Conservation (phyloP, 1,140 invertebrate genomes). For the Adelges cooleyi region DNA sequence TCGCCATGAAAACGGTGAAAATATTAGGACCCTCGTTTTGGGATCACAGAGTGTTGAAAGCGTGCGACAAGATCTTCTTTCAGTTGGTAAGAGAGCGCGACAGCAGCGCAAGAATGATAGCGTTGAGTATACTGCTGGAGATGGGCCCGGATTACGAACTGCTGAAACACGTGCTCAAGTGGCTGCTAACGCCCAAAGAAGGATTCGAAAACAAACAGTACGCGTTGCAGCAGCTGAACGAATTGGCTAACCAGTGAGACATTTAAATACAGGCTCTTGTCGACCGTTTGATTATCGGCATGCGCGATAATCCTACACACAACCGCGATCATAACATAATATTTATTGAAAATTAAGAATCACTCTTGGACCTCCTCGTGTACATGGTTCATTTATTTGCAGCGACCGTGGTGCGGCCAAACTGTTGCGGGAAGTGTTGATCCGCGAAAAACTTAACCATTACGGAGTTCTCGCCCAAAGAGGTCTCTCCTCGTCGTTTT, state of each 20-base stretch:
- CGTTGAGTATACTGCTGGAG: constrained; percentile 58
- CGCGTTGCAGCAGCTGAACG: constrained; percentile 49
- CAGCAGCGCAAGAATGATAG: constrained; percentile 56
- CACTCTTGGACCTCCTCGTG: no score
- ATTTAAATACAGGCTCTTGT: constrained; percentile 11
- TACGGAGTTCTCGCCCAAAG: constrained; percentile 53
- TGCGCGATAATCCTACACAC: no score
- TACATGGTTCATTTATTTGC: background rate
- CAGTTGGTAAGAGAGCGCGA: constrained; percentile 52
- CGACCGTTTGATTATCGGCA: no score
- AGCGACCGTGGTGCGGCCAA: constrained; percentile 22
- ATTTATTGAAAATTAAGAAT: no score
- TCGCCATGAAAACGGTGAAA: constrained; percentile 53
- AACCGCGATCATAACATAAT: no score
- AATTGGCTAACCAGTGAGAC: constrained; percentile 44
- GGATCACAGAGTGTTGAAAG: constrained; percentile 40
- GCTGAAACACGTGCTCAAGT: constrained; percentile 45
- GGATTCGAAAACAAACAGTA: constrained; percentile 57
- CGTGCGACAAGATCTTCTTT: constrained; percentile 49
- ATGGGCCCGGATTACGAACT: constrained; percentile 43
- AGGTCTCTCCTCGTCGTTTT: constrained; percentile 60
- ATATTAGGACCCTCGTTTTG: constrained; percentile 42
- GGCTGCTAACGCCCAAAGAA: constrained; percentile 43
- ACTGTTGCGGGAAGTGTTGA: constrained; percentile 36
- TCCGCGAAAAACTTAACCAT: constrained; percentile 45